Evolutionary conservation across 2,113 vertebrate genomes (phyloP), one percentile per base, ranked within the genome.

Genomic region (Ptilonorhynchus violaceus): DNA sequence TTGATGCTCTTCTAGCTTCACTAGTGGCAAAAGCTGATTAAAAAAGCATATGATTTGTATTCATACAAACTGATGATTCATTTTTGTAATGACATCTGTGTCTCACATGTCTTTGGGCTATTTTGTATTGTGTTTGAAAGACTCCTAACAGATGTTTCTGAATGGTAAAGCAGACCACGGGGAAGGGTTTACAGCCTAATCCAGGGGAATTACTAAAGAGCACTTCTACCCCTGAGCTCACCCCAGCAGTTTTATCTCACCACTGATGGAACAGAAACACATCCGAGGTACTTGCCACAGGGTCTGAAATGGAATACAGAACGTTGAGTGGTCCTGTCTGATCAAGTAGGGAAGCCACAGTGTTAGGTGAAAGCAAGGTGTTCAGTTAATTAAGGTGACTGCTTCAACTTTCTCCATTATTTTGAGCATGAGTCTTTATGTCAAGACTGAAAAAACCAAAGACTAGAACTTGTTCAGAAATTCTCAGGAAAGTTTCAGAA

Each of bases 331-430:
- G 16, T 72, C 14, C 46, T 42, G 16, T 37, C 20, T 37, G 35
- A 55, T 60, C 35, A 27, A 0, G 1, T 13, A 53, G 75, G 11
- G 19, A 20, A 85, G 39, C 6, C 50, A 55, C 0, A 0, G 23
- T 53, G 4, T 47, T 49, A 56, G 41, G 24, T 85, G 28, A 31
- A 88, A 84, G 27, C 7, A 78, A 55, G 15, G 3, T 13, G 11
- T 33, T 63, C 23, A 42, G n/a, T 42, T 59, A 64, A 53, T 75
- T 53, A 55, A 24, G 46, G 25, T 55, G 31, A 42, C 1, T 4
- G 13, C 23, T 39, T 52, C 37, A 77, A 47, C 31, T 72, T 86
- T 47, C 23, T 76, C 64, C 22, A 15, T 31, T 20, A n/a, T 55
- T 81, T 76, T 50, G n/a, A 53, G 20, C 27, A 22, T 27, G 6